Base-by-base conservation (phyloP, 2,888 invertebrate genomes). In the Thyatira batis region DNA sequence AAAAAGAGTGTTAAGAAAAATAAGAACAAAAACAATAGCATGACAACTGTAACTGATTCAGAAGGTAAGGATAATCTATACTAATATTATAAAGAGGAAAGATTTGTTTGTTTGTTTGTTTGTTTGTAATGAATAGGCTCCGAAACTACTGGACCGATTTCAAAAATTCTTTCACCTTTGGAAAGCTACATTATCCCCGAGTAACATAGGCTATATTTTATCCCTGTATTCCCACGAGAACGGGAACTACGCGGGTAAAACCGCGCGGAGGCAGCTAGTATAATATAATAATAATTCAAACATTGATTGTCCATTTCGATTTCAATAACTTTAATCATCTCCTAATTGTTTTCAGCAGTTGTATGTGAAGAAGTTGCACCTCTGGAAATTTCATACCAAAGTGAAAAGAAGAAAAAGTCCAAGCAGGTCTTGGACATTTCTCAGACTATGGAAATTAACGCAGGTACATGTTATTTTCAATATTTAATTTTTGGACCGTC, bases 361-460 rank as follows among this genome's bases (percentile, higher is more conserved):
- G 53, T 61, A 51, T 61, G 57, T 1, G 70, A 76, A 30, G 71
- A 73, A 45, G 77, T 73, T 11, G 65, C 71, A 1, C 80, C 80
- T 5, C 46, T 66, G 20, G 81, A 82, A 62, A 51, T 76, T 9
- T 60, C 73, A 4, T 75, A 65, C 57, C 54, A 57, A 55, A 78
- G 68, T 52, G 62, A 61, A 25, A 79, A 76, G 55, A 69, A 66
- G 51, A 63, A 55, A 39, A 63, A 60, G 50, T 57, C 54, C 13
- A 64, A 67, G 51, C 64, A 63, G 43, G 39, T 13, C 17, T 39
- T 39, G 39, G 39, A 39, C 11, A 21, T 17, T 17, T 51, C 43
- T 51, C 44, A 51, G 28, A 17, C 44, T 17, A 13, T 10, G 17
- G 17, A 39, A 1, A 39, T 17, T 39, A 17, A 39, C 13, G 1